Percentiles rank a stretch among this genome's conserved stretches.
Conservation (phyloP, 2,797 vertebrate genomes). For the Toxotes lorentzi region DNA sequence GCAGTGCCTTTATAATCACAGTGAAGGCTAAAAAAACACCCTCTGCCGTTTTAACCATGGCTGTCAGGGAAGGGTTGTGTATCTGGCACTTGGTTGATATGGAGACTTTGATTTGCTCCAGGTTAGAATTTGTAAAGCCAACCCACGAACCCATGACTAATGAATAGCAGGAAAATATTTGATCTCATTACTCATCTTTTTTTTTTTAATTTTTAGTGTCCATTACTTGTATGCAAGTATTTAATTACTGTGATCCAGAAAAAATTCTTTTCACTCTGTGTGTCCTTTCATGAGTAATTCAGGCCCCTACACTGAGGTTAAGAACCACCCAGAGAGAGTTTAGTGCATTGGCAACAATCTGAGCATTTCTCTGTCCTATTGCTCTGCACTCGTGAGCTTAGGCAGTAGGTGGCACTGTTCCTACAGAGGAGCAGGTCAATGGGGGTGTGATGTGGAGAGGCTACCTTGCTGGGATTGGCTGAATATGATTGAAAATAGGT, state of each 20-base stretch:
- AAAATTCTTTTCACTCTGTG: not conserved
- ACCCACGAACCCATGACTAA: not conserved
- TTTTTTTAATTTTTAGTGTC: not conserved
- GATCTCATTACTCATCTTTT: not conserved
- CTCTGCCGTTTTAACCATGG: slow-evolving; percentile 37
- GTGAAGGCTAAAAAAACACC: slow-evolving; percentile 24
- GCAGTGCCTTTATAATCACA: slow-evolving; percentile 65
- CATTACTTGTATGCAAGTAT: too few species aligned
- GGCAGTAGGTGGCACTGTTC: slow-evolving; percentile 82
- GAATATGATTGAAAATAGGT: slow-evolving; percentile 71
- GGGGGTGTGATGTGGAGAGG: slow-evolving; percentile 33
- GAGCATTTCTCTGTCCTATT: not conserved
- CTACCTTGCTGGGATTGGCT: slow-evolving; percentile 63
- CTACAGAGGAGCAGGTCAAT: slow-evolving; percentile 55
- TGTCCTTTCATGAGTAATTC: not conserved
- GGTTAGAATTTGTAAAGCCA: slow-evolving; percentile 26
- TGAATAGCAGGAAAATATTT: slow-evolving; percentile 1
- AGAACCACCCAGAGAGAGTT: slow-evolving; percentile 1
- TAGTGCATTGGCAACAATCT: not conserved
- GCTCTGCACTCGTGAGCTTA: slow-evolving; percentile 36
- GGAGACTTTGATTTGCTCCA: slow-evolving; percentile 32
- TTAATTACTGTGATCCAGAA: not conserved
- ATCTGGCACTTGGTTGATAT: slow-evolving; percentile 28
- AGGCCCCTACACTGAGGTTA: not conserved
- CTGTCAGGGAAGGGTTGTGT: slow-evolving; percentile 43